Evolutionary conservation across 2,113 vertebrate genomes (phyloP).

Genomic region (Tetrax tetrax): DNA sequence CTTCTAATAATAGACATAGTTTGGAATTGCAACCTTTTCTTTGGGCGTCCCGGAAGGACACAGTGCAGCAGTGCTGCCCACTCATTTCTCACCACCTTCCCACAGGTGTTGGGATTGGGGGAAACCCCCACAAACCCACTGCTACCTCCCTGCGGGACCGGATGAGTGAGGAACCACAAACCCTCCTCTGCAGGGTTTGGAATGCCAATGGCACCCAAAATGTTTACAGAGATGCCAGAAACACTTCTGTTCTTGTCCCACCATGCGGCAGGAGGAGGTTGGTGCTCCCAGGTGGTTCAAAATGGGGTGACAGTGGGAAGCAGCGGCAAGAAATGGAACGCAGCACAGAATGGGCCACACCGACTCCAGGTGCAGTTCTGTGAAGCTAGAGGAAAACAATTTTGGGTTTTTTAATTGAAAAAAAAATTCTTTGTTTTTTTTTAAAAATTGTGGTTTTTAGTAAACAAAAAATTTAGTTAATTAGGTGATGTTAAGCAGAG

Average conservation of each 20-base stretch:
- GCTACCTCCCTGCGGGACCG: accelerated
- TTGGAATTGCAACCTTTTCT: no score
- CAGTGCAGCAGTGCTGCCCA: accelerated
- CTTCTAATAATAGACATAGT: neutral
- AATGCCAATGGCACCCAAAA: neutral
- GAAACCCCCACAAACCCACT: no score
- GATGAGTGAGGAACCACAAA: accelerated
- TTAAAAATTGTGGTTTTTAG: no score
- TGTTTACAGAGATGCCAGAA: accelerated
- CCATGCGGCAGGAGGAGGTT: accelerated
- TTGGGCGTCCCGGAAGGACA: accelerated
- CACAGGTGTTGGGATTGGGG: neutral
- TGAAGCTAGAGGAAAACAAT: neutral
- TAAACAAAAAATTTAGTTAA: no score
- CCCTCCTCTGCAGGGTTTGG: no score
- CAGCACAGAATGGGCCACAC: neutral
- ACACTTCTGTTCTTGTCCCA: neutral
- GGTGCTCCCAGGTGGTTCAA: neutral
- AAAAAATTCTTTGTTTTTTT: neutral
- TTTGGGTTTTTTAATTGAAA: neutral
- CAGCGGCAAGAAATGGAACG: no score
- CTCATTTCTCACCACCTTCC: no score
- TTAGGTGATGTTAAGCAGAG: no score
- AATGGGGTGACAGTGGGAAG: accelerated
- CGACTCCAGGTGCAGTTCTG: no score